phyloP scores from a whole-genome alignment of 2,113 vertebrate species.

The Gnathonemus longibarbis region DNA sequence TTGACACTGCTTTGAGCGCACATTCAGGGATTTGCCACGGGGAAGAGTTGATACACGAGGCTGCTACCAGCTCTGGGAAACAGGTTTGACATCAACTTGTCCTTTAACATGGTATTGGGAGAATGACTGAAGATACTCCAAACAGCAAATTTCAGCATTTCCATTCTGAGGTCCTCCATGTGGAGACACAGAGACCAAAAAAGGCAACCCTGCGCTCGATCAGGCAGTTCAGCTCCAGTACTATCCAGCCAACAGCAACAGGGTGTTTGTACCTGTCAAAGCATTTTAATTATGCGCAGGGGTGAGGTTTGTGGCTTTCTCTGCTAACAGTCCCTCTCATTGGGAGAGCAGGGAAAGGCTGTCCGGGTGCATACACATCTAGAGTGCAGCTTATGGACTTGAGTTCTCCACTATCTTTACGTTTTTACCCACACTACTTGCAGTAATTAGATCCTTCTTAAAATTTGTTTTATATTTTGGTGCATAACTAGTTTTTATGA shows the following conservation, averaged over 20 bases:
- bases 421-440: background rate
- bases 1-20: background rate
- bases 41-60: background rate
- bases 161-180: background rate
- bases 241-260: background rate
- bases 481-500: background rate
- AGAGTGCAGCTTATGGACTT: background rate
- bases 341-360: background rate
- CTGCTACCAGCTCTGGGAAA: background rate
- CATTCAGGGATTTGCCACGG: background rate
- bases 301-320: background rate
- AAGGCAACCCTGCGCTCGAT: background rate
- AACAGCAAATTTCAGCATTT: background rate
- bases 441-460: background rate
- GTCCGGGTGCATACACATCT: background rate
- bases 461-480: background rate
- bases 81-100: background rate
- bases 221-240: background rate
- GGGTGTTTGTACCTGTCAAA: background rate
- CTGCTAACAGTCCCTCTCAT: background rate
- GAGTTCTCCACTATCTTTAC: background rate
- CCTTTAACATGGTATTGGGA: background rate
- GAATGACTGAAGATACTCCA: background rate
- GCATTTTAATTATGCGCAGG: background rate
- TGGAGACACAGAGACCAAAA: background rate